A percentile compares a stretch with the other conserved stretches of the same genome.
These are phyloP conservation scores for Alexandromys fortis DNA, from an alignment of 2,113 vertebrate genomes.

Conservation along the genomic window DNA sequence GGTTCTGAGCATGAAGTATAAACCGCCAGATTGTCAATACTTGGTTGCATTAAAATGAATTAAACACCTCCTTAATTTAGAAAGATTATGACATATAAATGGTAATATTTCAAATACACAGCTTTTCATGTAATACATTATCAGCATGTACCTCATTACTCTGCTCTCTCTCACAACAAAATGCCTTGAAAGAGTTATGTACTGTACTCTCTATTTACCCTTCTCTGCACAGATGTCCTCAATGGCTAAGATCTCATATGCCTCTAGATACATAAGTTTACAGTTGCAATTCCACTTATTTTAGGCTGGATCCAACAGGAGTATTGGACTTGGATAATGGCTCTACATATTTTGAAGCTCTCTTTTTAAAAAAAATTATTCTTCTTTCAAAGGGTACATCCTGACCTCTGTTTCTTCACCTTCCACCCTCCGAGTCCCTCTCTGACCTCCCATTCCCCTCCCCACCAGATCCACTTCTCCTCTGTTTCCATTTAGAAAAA, in stretches of 20 bases:
- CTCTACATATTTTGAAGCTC: not conserved
- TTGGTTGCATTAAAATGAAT: not conserved
- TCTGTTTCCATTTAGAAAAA: too few relatives aligned
- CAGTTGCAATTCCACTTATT: not conserved
- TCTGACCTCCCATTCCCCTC: too few relatives aligned
- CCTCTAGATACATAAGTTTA: not conserved
- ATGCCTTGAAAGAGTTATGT: not conserved
- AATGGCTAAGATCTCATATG: not conserved
- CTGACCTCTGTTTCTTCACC: too few relatives aligned
- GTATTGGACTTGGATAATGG: not conserved
- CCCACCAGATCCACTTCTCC: too few relatives aligned
- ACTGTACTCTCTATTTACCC: not conserved
- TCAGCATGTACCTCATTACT: not conserved
- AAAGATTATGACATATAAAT: not conserved
- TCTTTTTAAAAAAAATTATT: too few relatives aligned
- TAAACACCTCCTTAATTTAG: not conserved
- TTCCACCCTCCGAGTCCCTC: too few relatives aligned
- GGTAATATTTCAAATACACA: not conserved
- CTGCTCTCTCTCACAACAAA: not conserved
- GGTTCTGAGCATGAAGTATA: not conserved
- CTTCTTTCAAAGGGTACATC: too few relatives aligned
- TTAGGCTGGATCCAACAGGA: not conserved
- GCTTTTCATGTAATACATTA: not conserved
- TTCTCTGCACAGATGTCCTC: not conserved
- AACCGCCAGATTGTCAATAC: not conserved